phyloP scores from a whole-genome alignment of 2,888 invertebrate genomes.

The Platycnemis pennipes region DNA sequence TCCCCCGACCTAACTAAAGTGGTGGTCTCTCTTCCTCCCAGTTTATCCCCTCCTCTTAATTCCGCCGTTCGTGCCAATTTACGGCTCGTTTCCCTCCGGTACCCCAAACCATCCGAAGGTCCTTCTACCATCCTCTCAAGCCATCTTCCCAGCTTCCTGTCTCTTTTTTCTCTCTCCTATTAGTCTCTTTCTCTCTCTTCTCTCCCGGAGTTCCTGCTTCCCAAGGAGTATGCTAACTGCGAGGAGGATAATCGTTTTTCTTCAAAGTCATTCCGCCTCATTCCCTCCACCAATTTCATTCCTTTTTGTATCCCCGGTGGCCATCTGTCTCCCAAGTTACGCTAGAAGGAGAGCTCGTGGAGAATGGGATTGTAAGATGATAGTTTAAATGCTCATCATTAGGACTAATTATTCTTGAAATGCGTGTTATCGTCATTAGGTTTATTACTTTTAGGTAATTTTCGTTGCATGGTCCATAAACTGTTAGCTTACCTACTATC shows the following conservation, averaged over 20 bases:
- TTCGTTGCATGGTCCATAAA: neutral
- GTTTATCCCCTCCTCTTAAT: neutral
- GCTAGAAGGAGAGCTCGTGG: neutral
- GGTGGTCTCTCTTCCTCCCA: slow-evolving; percentile 37
- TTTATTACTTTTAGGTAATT: neutral
- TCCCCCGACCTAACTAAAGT: slow-evolving; percentile 15
- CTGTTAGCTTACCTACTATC: neutral
- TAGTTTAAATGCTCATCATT: slow-evolving; percentile 5
- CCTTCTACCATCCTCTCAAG: neutral
- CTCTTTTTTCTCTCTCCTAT: neutral
- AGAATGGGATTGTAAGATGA: neutral
- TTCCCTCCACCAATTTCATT: slow-evolving; percentile 49
- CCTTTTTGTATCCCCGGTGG: neutral
- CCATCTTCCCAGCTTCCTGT: neutral
- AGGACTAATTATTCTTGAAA: neutral
- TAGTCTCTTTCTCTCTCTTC: neutral
- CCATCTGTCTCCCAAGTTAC: neutral
- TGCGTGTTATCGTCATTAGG: neutral
- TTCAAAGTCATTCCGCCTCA: slow-evolving; percentile 59
- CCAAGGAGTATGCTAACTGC: slow-evolving; percentile 56
- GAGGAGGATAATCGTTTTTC: slow-evolving; percentile 48
- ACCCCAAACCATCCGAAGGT: slow-evolving; percentile 51
- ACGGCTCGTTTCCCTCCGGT: slow-evolving; percentile 45
- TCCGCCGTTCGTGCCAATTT: slow-evolving; percentile 48
- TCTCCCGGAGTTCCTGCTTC: slow-evolving; percentile 40